Evolutionary conservation across 2,113 vertebrate genomes (phyloP), one percentile per base, ranked within the genome.

Genomic region (Chaetorhynchus papuensis): DNA sequence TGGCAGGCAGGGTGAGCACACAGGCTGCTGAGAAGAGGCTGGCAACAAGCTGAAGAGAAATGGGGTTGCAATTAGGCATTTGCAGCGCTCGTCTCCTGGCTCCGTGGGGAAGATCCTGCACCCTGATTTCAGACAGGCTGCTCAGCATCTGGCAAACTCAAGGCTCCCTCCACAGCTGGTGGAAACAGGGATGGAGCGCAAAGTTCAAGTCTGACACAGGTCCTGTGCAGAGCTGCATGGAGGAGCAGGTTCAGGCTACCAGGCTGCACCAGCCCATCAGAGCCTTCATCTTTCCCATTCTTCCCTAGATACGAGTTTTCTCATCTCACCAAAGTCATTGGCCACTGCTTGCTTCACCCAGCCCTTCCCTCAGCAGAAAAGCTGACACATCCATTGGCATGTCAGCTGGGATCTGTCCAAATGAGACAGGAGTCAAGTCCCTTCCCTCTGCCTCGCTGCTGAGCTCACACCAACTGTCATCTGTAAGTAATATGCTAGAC

Each of bases 401-500:
- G 60, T 90, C 47, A 78, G 52, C 47, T 83, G 47, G 57, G 45
- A 52, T 66, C 84, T 88, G 61, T 47, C 60, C 56, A 68, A 63
- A 76, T 20, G 56, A 91, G 90, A 65, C 65, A 88, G 76, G 37
- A 94, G 70, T 89, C 60, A 84, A 87, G 42, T 63, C 83, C 80
- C 39, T 84, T 84, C 69, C 60, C 39, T 92, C 71, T 94, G 76
- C 76, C 70, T 92, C 1, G 0, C 24, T 41, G 65, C 64, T 71
- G 41, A 57, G 93, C 87, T 87, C 82, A 66, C 72, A 61, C 63
- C 23, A 15, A 82, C 87, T 95, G 87, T 96, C 93, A 94, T 93
- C 86, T 96, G 92, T 97, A 96, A 97, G 91, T 96, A 97, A 97
- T 95, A 97, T 87, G 77, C 93, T 86, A 95, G 91, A 92, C 94